Evolutionary conservation across 92 coral and sea anemone genomes (phyloP), one percentile per base, ranked within the genome.

Genomic region (Pocillopora grandis): DNA sequence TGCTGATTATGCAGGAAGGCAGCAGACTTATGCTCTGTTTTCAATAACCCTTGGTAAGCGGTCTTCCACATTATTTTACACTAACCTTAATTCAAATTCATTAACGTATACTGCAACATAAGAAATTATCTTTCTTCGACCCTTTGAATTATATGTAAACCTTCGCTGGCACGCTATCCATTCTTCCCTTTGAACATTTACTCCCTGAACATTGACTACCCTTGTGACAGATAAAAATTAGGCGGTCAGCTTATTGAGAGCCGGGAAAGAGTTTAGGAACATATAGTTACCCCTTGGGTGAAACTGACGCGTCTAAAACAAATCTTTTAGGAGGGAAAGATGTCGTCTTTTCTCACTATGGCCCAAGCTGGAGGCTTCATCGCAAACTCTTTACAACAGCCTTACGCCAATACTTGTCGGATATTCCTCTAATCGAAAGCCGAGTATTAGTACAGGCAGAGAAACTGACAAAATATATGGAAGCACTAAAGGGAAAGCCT

Each of bases 281-380:
- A 42, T 3, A 42, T 42, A 1, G 31, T 27, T 27, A 27, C 31
- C 31, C 1, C 31, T 27, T 27, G 31, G 31, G 61, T 58, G 61
- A 9, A 59, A 59, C 18, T 12, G 3, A 5, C 10, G 3, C 15
- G 16, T 69, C 9, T 69, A 5, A 23, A 36, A 69, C 74, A 11
- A 23, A 11, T 18, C 10, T 2, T 2, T 31, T 21, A 75, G 78
- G 78, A 21, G 82, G 82, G 10, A 78, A 61, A 52, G 82, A 62
- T 16, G 63, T 78, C 17, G 72, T 12, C 8, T 89, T 89, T 57
- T 92, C 92, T 13, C 82, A 92, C 58, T 62, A 86, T 48, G 88
- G 92, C 42, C 92, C 95, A 77, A 89, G 85, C 64, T 92, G 95
- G 95, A 92, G 76, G 58, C 57, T 76, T n/a, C 90, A 92, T 80